A percentile compares a stretch with the other conserved stretches of the same genome.
These are phyloP conservation scores for Andrena camellia DNA, from an alignment of 2,888 invertebrate genomes.

Conservation along the genomic window DNA sequence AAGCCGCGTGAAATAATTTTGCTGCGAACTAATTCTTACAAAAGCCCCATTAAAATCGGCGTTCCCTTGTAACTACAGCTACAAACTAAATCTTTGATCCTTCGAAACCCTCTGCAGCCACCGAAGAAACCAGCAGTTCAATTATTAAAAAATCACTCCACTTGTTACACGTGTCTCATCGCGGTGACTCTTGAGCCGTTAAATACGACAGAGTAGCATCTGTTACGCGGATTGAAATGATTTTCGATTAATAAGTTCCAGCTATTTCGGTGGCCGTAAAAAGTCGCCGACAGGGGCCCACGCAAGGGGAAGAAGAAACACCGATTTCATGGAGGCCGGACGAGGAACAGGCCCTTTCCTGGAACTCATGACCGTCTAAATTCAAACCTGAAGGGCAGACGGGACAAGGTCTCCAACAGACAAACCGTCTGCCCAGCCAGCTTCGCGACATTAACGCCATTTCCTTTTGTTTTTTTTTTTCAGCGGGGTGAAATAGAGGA, in stretches of 20 bases:
- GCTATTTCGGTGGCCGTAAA: constrained; percentile 40
- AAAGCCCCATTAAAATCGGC: too few relatives aligned
- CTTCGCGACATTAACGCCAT: constrained; percentile 66
- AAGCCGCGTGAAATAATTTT: too few relatives aligned
- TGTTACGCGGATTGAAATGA: constrained; percentile 3
- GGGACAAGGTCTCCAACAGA: constrained; percentile 58
- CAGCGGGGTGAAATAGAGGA: constrained; percentile 17
- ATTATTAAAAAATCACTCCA: background rate
- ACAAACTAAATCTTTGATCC: too few relatives aligned
- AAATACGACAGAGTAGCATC: background rate
- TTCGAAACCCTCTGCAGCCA: too few relatives aligned
- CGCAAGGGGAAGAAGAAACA: constrained; percentile 39
- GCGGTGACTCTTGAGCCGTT: background rate
- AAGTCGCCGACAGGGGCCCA: background rate
- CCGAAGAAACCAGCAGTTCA: too few relatives aligned
- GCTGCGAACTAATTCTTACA: too few relatives aligned
- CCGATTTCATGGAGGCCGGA: constrained; percentile 47
- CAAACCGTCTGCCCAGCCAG: constrained; percentile 62
- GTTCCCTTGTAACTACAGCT: too few relatives aligned
- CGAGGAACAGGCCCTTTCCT: constrained; percentile 52
- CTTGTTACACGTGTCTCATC: too few relatives aligned
- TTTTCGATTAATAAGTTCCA: constrained; percentile 51
- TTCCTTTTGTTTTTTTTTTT: constrained; percentile 62
- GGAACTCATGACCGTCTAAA: constrained; percentile 62
- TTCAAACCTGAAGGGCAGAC: constrained; percentile 70